These are phyloP conservation scores for Petrolisthes cinctipes DNA, from an alignment of 2,888 invertebrate species.

Conservation along the genomic window DNA sequence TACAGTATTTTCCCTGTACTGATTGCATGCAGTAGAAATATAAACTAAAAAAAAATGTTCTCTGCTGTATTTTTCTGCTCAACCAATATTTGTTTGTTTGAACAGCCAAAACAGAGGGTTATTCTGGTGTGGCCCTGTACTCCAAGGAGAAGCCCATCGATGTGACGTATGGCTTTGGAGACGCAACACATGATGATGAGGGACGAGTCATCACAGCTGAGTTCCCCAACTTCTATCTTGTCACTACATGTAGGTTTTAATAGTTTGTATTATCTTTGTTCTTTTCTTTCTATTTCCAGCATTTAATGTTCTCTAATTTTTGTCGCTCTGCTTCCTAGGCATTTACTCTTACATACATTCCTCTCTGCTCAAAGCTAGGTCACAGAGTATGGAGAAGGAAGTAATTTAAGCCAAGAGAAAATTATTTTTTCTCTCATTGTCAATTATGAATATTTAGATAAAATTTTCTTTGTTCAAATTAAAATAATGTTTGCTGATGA, in stretches of 20 bases:
- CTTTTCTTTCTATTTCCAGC: too few relatives aligned
- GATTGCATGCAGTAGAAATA: too few relatives aligned
- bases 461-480: too few relatives aligned
- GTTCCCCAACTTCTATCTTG: conserved; percentile 88
- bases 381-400: not conserved
- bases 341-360: too few relatives aligned
- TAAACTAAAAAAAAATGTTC: too few relatives aligned
- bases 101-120: conserved; percentile 76
- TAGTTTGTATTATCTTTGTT: not conserved
- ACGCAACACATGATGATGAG: conserved; percentile 77
- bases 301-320: too few relatives aligned
- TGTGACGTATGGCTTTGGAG: conserved; percentile 85
- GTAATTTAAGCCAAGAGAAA: too few relatives aligned
- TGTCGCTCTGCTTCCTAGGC: too few relatives aligned
- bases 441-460: too few relatives aligned
- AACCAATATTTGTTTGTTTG: conserved; percentile 62
- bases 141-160: conserved; percentile 85
- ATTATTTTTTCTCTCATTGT: too few relatives aligned
- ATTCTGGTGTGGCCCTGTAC: conserved; percentile 92
- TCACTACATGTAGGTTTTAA: conserved; percentile 82
- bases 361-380: not conserved
- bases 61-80: not conserved
- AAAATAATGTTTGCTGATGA: too few relatives aligned
- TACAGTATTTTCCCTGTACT: too few relatives aligned
- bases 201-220: conserved; percentile 92